A percentile compares a stretch with the other conserved stretches of the same genome.
phyloP scores from a whole-genome alignment of 2,113 vertebrate species.

The Lasiurus cinereus region DNA sequence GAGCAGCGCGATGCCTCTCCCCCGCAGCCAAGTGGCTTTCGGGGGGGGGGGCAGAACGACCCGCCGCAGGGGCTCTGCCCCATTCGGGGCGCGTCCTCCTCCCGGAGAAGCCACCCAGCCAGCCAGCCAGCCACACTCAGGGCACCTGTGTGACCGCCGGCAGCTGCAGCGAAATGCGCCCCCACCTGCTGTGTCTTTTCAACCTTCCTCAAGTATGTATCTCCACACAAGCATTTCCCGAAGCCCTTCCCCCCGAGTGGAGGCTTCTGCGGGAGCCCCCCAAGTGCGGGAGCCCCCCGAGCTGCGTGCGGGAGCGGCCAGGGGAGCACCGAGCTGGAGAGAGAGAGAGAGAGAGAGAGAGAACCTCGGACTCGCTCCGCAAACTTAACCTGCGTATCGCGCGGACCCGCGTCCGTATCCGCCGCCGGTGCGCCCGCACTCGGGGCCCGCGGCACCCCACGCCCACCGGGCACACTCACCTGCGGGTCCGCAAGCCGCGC shows the following conservation, averaged over 20 bases:
- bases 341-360: too few relatives aligned
- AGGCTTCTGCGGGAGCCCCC: neutral
- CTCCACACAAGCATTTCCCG: constrained; percentile 56
- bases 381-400: constrained; percentile 54
- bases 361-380: neutral
- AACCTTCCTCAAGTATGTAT: constrained; percentile 75
- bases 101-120: neutral
- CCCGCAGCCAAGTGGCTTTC: neutral
- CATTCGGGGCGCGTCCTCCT: neutral
- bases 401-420: neutral
- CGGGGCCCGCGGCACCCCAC: constrained; percentile 11
- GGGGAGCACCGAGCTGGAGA: neutral
- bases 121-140: neutral
- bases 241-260: constrained; percentile 58
- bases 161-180: neutral
- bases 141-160: neutral
- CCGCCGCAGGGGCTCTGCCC: neutral
- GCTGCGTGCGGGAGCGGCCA: neutral
- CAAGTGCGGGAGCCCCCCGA: neutral
- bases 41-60: constrained; percentile 45
- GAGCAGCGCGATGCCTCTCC: neutral
- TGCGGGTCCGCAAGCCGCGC: constrained; percentile 19
- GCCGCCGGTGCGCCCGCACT: neutral
- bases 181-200: constrained; percentile 67
- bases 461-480: constrained; percentile 72